phyloP scores from a whole-genome alignment of 1,140 invertebrate genomes.

The Ceratina australensis region DNA sequence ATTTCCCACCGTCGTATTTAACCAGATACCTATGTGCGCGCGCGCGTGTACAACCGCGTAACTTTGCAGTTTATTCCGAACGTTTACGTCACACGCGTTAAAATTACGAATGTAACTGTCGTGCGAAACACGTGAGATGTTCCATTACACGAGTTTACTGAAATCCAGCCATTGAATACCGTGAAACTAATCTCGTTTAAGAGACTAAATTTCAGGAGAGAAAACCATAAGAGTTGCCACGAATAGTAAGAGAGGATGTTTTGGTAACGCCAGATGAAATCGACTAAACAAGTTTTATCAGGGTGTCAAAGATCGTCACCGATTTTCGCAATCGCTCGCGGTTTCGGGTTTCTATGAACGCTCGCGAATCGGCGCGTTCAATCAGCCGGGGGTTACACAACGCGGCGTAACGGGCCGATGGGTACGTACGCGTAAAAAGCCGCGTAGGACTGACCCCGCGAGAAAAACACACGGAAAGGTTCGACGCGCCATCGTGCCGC shows the following conservation, averaged over 20 bases:
- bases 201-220: no score
- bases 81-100: background rate
- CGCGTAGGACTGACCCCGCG: background rate
- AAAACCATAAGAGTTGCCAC: no score
- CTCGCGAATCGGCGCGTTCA: background rate
- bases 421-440: conserved; percentile 8
- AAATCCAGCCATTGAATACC: no score
- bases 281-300: background rate
- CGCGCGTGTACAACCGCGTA: no score
- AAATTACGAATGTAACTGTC: background rate
- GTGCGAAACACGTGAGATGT: background rate
- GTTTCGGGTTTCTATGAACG: background rate
- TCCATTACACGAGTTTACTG: background rate
- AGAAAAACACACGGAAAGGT: background rate
- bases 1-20: background rate
- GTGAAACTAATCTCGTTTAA: no score
- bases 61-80: background rate
- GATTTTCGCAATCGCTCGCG: background rate
- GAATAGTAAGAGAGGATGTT: no score
- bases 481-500: conserved; percentile 17
- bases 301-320: background rate
- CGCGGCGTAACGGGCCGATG: background rate
- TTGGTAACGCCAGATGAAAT: background rate
- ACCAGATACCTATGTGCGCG: background rate
- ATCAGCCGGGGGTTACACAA: conserved; percentile 36